Evolutionary conservation across 2,888 invertebrate genomes (phyloP).

Genomic region (Pheosia tremula): DNA sequence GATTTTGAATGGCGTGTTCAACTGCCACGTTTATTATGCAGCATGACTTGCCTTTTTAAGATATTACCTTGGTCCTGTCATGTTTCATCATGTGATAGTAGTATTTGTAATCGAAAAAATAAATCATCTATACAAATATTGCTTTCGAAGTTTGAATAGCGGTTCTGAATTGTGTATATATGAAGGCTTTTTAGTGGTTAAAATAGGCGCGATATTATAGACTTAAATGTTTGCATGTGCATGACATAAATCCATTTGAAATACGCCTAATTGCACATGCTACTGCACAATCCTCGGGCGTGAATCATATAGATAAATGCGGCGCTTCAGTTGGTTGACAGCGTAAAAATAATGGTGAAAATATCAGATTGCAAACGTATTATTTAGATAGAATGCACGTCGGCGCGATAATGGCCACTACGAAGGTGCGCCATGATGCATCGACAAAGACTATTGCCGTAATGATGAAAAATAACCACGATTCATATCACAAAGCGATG

Average conservation of each 20-base stretch:
- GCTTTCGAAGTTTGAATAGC: not conserved
- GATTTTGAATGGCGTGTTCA: conserved; percentile 48
- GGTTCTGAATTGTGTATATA: not conserved
- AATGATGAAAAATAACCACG: conserved; percentile 39
- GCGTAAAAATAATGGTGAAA: conserved; percentile 59
- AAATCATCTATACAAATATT: not conserved
- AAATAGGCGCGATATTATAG: conserved; percentile 9
- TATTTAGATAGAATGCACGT: conserved; percentile 61
- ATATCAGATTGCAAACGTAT: conserved; percentile 56
- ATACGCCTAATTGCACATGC: conserved; percentile 28
- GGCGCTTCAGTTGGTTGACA: conserved; percentile 50
- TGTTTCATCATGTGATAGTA: conserved; percentile 40
- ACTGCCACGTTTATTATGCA: conserved; percentile 55
- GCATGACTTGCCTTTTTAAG: conserved; percentile 58
- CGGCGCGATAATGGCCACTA: conserved; percentile 56
- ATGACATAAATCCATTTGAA: conserved; percentile 33
- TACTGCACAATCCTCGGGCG: conserved; percentile 30
- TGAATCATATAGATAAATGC: conserved; percentile 48
- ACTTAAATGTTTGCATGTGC: conserved; percentile 26
- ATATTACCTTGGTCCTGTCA: conserved; percentile 37
- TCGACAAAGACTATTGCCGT: conserved; percentile 31
- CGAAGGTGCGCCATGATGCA: conserved; percentile 49
- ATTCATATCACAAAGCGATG: conserved; percentile 21
- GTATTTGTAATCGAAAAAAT: conserved; percentile 10
- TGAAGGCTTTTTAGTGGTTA: not conserved